These are phyloP conservation scores for Aspidapion aeneum DNA, from an alignment of 2,888 invertebrate genomes.

Conservation along the genomic window DNA sequence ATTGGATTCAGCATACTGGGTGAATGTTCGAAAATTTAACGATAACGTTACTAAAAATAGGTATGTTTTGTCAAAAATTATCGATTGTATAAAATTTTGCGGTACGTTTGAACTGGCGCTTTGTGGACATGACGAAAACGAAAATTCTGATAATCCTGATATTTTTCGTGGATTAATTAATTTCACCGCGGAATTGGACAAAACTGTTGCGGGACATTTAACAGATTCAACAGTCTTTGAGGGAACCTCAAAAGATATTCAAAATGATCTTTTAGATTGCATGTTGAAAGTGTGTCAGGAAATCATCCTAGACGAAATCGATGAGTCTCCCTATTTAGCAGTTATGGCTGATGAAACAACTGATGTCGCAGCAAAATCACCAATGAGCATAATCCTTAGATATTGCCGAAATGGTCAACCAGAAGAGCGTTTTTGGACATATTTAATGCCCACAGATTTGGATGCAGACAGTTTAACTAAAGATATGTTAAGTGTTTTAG, in stretches of 20 bases:
- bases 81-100: constrained; percentile 15
- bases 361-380: constrained; percentile 29
- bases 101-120: constrained; percentile 11
- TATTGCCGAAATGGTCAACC: constrained; percentile 26
- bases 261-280: constrained; percentile 37
- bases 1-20: constrained; percentile 10
- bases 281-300: constrained; percentile 34
- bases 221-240: constrained; percentile 31
- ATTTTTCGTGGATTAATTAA: too few species aligned
- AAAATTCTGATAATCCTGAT: too few species aligned
- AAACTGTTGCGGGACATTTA: constrained; percentile 31
- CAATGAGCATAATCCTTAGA: constrained; percentile 32
- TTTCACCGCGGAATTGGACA: constrained; percentile 32
- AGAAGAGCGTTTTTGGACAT: constrained; percentile 31
- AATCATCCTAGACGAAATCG: constrained; percentile 31
- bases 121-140: too few species aligned
- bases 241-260: constrained; percentile 35
- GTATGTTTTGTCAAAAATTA: constrained; percentile 11
- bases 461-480: constrained; percentile 15
- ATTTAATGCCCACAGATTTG: constrained; percentile 24
- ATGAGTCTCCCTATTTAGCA: constrained; percentile 21
- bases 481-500: constrained; percentile 15
- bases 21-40: constrained; percentile 6
- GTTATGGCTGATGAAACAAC: constrained; percentile 37
- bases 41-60: constrained; percentile 9